A percentile compares a stretch with the other conserved stretches of the same genome.
These are phyloP conservation scores for Euphonia xanthogaster DNA, from an alignment of 2,797 vertebrate species.

Conservation along the genomic window DNA sequence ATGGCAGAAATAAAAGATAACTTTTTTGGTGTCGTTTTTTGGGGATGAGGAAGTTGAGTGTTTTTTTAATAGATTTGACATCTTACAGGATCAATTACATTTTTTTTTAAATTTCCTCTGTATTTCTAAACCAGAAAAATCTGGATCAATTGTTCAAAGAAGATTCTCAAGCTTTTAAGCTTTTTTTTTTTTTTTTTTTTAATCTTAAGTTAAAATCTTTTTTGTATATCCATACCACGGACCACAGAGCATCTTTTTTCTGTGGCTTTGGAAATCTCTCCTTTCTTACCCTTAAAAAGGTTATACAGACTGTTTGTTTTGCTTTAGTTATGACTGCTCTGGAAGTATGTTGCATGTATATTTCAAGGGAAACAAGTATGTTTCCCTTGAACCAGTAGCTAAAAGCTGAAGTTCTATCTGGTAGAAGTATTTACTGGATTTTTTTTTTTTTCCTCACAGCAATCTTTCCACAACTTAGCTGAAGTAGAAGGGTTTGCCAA, in stretches of 20 bases:
- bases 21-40: not conserved
- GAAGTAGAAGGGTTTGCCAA: not conserved
- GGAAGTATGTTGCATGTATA: not conserved
- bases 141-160: not conserved
- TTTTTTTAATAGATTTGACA: not conserved
- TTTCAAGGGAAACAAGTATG: not conserved
- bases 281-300: not conserved
- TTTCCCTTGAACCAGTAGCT: not conserved
- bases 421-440: not conserved
- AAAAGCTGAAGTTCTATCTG: not conserved
- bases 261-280: not conserved
- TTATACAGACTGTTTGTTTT: not conserved
- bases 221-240: not conserved
- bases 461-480: not conserved
- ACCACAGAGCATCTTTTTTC: not conserved
- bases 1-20: not conserved
- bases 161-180: accelerated
- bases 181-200: too few species aligned
- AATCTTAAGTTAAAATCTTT: not conserved
- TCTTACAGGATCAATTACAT: not conserved
- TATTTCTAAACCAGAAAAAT: not conserved
- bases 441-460: not conserved
- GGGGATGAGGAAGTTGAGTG: accelerated
- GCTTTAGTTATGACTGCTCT: not conserved
- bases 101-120: not conserved